Percentiles rank a stretch among this genome's conserved stretches.
Conservation (phyloP, 2,113 vertebrate genomes). For the Mola mola region DNA sequence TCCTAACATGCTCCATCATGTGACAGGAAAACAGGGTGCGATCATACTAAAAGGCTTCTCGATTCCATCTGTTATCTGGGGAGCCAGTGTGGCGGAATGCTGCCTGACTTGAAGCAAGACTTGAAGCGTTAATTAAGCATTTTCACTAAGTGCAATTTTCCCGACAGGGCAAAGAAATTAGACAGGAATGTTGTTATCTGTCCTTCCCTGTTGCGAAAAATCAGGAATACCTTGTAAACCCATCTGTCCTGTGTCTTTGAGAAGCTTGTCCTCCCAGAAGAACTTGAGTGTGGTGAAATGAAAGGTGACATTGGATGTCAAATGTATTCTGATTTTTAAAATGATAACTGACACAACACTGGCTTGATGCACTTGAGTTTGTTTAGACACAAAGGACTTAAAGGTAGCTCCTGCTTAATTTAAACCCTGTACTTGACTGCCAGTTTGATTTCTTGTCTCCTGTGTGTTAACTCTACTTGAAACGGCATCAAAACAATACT, state of each 20-base stretch:
- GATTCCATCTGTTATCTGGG: slow-evolving; percentile 24
- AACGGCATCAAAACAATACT: slow-evolving; percentile 25
- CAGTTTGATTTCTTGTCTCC: slow-evolving; percentile 39
- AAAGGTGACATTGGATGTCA: slow-evolving; percentile 43
- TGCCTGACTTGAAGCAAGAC: slow-evolving; percentile 63
- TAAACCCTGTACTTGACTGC: slow-evolving; percentile 28
- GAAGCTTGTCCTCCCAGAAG: slow-evolving; percentile 25
- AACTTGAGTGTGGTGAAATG: slow-evolving; percentile 40
- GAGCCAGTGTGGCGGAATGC: slow-evolving; percentile 32
- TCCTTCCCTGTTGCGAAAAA: slow-evolving; percentile 38
- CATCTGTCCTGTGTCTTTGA: slow-evolving; percentile 45
- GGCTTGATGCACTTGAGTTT: slow-evolving; percentile 28
- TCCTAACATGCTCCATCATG: slow-evolving; percentile 51
- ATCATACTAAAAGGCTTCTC: slow-evolving; percentile 44
- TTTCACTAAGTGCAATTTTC: slow-evolving; percentile 46
- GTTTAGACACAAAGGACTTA: slow-evolving; percentile 32
- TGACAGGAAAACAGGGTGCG: slow-evolving; percentile 13
- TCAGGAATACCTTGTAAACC: slow-evolving; percentile 6
- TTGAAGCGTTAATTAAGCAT: slow-evolving; percentile 53
- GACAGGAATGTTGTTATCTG: slow-evolving; percentile 45
- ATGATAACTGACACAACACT: slow-evolving; percentile 25
- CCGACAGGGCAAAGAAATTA: slow-evolving; percentile 24
- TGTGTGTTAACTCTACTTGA: slow-evolving; percentile 66
- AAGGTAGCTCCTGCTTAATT: slow-evolving; percentile 37
- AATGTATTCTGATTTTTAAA: slow-evolving; percentile 30